phyloP scores from a whole-genome alignment of 2,797 vertebrate genomes.

The Chrysocyon brachyurus region DNA sequence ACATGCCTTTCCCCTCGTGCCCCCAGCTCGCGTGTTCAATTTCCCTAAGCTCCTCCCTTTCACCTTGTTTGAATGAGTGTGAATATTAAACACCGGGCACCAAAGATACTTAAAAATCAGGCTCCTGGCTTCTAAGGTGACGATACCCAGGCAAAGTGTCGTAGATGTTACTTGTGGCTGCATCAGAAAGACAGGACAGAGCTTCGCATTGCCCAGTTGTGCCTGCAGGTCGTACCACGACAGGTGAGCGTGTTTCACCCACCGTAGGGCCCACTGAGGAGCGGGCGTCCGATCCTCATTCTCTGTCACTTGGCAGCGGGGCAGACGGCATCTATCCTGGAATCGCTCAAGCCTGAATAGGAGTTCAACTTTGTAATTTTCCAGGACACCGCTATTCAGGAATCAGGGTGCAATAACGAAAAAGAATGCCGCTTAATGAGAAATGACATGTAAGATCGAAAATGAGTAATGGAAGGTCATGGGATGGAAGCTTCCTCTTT shows the following conservation, averaged over 20 bases:
- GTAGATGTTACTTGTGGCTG: background rate
- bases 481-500: slow-evolving; percentile 71
- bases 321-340: background rate
- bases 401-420: slow-evolving; percentile 38
- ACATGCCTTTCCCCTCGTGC: background rate
- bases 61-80: background rate
- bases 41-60: slow-evolving; percentile 6
- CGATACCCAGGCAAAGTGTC: background rate
- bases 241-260: background rate
- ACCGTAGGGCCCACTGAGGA: background rate
- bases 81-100: background rate
- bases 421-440: slow-evolving; percentile 59
- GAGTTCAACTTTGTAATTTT: slow-evolving; percentile 69
- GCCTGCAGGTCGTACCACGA: no score
- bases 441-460: slow-evolving; percentile 65
- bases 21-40: background rate
- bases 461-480: slow-evolving; percentile 57
- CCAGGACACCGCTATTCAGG: slow-evolving; percentile 52
- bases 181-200: slow-evolving; percentile 20
- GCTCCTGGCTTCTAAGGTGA: background rate
- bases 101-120: background rate
- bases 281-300: background rate
- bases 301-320: background rate
- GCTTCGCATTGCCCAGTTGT: background rate
- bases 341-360: background rate